These are phyloP conservation scores for Micrasema longulum DNA, from an alignment of 1,140 invertebrate species.

Conservation along the genomic window DNA sequence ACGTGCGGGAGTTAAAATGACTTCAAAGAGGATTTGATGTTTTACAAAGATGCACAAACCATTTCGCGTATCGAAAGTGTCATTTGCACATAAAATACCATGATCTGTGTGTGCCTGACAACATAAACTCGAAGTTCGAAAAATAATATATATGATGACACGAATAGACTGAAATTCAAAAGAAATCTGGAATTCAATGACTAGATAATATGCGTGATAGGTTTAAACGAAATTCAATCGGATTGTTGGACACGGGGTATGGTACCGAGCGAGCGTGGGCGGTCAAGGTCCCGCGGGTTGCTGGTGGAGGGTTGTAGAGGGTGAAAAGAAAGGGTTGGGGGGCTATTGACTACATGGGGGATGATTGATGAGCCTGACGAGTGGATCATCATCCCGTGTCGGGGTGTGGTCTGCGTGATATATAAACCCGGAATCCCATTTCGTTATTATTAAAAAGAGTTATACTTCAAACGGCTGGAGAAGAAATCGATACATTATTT, in stretches of 20 bases:
- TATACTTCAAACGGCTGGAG: constrained; percentile 1
- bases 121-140: neutral
- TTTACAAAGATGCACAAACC: constrained; percentile 11
- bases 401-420: constrained; percentile 29
- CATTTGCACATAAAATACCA: constrained; percentile 21
- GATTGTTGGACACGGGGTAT: constrained; percentile 4
- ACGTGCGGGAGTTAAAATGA: constrained; percentile 28
- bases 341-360: constrained; percentile 38
- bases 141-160: neutral
- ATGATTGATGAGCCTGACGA: constrained; percentile 46
- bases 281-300: constrained; percentile 7
- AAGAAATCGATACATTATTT: constrained; percentile 16
- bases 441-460: constrained; percentile 29
- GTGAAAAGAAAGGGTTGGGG: neutral
- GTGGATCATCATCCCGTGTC: constrained; percentile 45
- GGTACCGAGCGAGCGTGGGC: constrained; percentile 5
- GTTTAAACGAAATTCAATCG: constrained; percentile 5
- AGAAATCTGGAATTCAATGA: neutral
- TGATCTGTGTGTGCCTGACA: constrained; percentile 24
- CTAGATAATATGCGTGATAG: neutral
- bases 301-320: neutral
- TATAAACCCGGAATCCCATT: constrained; percentile 38
- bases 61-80: neutral
- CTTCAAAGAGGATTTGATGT: neutral
- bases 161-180: neutral